These are phyloP conservation scores for Drosophila leonis DNA, from an alignment of 2,888 invertebrate species.

Conservation along the genomic window DNA sequence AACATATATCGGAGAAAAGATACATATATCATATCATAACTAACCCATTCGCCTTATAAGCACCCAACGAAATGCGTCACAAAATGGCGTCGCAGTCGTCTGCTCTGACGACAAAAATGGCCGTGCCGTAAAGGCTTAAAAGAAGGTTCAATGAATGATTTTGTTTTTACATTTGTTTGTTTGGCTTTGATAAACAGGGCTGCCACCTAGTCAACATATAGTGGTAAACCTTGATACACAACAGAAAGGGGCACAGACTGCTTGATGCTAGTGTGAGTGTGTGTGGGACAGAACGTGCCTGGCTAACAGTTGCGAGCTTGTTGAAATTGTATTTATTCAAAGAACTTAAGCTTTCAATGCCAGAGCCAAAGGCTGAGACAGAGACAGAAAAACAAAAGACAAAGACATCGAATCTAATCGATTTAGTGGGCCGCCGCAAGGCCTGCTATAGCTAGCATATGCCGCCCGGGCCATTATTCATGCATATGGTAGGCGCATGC, in stretches of 20 bases:
- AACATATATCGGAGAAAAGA: too few species aligned
- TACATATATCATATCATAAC: too few species aligned
- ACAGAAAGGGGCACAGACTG: background rate
- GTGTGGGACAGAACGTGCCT: slow-evolving; percentile 5
- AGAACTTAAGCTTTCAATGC: slow-evolving; percentile 17
- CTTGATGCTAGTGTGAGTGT: background rate
- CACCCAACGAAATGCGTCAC: slow-evolving; percentile 22
- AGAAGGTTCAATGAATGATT: slow-evolving; percentile 53
- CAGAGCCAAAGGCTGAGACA: slow-evolving; percentile 11
- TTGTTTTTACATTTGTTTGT: slow-evolving; percentile 53
- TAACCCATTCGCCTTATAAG: too few species aligned
- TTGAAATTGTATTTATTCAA: slow-evolving; percentile 49
- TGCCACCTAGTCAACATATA: slow-evolving; percentile 26
- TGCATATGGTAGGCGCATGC: slow-evolving; percentile 50
- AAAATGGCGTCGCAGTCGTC: slow-evolving; percentile 31
- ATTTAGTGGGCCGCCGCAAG: slow-evolving; percentile 61
- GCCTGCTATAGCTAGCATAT: slow-evolving; percentile 23
- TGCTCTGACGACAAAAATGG: slow-evolving; percentile 7
- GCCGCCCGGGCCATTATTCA: slow-evolving; percentile 58
- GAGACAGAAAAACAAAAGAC: slow-evolving; percentile 12
- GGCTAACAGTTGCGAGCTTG: slow-evolving; percentile 36
- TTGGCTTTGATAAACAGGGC: slow-evolving; percentile 38
- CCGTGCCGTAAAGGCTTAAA: slow-evolving; percentile 31
- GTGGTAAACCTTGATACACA: background rate
- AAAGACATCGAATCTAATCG: slow-evolving; percentile 50